phyloP scores from a whole-genome alignment of 1,140 invertebrate species.

The Bombus breviceps region DNA sequence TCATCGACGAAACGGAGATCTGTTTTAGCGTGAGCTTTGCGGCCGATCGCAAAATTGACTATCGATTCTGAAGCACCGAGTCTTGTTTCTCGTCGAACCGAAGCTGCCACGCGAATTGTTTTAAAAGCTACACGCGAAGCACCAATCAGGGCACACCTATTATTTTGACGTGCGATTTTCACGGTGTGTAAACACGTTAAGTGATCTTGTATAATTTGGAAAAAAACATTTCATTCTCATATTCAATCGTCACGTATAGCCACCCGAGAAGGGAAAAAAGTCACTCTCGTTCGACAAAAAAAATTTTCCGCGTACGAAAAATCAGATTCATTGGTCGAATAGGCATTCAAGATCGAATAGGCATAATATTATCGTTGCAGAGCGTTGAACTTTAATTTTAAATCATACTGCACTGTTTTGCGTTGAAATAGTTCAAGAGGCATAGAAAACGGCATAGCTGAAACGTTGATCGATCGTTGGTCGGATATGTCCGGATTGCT shows the following conservation, averaged over 20 bases:
- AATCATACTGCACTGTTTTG: conserved; percentile 14
- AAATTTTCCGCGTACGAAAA: neutral
- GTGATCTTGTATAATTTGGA: conserved; percentile 32
- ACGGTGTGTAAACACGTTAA: conserved; percentile 58
- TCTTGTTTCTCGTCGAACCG: conserved; percentile 44
- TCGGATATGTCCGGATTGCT: conserved; percentile 49
- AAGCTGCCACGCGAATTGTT: conserved; percentile 53
- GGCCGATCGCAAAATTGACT: conserved; percentile 57
- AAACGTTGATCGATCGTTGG: conserved; percentile 59
- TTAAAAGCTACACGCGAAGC: conserved; percentile 55
- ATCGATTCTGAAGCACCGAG: conserved; percentile 52
- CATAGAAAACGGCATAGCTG: conserved; percentile 18
- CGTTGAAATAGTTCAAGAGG: conserved; percentile 17
- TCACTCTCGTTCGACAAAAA: neutral
- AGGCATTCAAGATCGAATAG: neutral
- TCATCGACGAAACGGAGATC: conserved; percentile 47
- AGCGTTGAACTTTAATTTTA: conserved; percentile 1
- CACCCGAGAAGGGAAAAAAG: neutral
- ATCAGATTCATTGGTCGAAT: neutral
- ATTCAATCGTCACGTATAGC: neutral
- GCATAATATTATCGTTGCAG: neutral
- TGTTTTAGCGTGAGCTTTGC: conserved; percentile 44
- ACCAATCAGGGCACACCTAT: conserved; percentile 49
- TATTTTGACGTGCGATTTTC: conserved; percentile 57
- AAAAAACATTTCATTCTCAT: conserved; percentile 1